Evolutionary conservation across 64 coral and sea anemone species (phyloP).

Genomic region (Orbicella faveolata): DNA sequence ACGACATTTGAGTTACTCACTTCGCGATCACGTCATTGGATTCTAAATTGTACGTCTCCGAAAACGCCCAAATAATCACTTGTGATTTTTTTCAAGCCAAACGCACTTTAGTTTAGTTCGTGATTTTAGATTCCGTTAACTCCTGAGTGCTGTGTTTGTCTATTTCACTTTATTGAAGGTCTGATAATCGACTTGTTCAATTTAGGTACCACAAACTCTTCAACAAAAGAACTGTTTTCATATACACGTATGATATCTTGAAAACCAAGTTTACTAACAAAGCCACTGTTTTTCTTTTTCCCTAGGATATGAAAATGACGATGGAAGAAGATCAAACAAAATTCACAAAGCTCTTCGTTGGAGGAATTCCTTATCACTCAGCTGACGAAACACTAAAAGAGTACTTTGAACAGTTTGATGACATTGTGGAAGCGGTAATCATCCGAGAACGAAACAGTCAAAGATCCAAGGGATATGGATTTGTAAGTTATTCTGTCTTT

Average conservation of each 20-base stretch:
- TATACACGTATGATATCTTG: too few species aligned
- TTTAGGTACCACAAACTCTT: too few species aligned
- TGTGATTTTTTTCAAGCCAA: background rate
- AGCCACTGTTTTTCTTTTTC: background rate
- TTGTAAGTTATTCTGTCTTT: constrained; percentile 55
- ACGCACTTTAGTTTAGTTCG: background rate
- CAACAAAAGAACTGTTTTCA: too few species aligned
- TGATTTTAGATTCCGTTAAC: background rate
- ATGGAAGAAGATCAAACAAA: constrained; percentile 55
- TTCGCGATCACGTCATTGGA: too few species aligned
- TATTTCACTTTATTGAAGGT: too few species aligned
- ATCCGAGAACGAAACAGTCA: constrained; percentile 67
- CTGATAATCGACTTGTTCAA: too few species aligned
- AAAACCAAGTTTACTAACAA: background rate
- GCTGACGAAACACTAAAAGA: constrained; percentile 53
- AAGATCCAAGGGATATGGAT: constrained; percentile 67
- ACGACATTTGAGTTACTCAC: too few species aligned
- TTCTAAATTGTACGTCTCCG: background rate
- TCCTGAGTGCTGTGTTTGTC: too few species aligned
- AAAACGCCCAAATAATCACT: background rate
- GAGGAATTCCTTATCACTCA: constrained; percentile 70
- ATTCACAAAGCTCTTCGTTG: constrained; percentile 75
- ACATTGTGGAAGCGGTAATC: constrained; percentile 69
- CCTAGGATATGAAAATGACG: constrained; percentile 44
- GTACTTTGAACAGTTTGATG: constrained; percentile 76